Evolutionary conservation across 2,888 invertebrate genomes (phyloP).

Genomic region (Acanthosepion pharaonis): DNA sequence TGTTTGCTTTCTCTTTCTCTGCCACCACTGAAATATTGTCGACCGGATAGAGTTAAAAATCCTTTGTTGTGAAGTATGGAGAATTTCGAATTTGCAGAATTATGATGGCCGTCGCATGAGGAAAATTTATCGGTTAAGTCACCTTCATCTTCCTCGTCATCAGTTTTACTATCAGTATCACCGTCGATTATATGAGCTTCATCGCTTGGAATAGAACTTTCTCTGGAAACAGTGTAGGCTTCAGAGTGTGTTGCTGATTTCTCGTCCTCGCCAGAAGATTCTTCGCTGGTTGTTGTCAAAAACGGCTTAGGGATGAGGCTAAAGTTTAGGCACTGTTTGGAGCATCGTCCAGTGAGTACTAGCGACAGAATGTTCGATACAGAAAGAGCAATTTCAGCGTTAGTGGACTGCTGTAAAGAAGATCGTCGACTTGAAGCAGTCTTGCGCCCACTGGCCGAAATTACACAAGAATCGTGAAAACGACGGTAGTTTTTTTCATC

Average conservation of each 20-base stretch:
- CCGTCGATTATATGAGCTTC: conserved; percentile 50
- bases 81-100: neutral
- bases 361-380: conserved; percentile 46
- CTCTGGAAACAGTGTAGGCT: conserved; percentile 51
- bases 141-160: neutral
- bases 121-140: neutral
- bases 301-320: neutral
- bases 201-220: conserved; percentile 49
- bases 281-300: conserved; percentile 49
- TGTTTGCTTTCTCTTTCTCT: neutral
- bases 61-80: neutral
- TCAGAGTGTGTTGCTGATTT: conserved; percentile 49
- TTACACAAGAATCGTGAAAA: no score
- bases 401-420: neutral
- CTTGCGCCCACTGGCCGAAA: no score
- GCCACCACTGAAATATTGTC: no score
- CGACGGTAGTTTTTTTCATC: neutral
- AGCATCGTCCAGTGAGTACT: neutral
- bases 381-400: conserved; percentile 34
- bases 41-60: neutral
- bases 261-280: conserved; percentile 47
- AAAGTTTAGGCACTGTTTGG: neutral
- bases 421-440: neutral
- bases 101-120: neutral
- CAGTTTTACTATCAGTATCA: conserved; percentile 49